Evolutionary conservation across 2,797 vertebrate genomes (phyloP).

Genomic region (Hyperoplus lanceolatus): DNA sequence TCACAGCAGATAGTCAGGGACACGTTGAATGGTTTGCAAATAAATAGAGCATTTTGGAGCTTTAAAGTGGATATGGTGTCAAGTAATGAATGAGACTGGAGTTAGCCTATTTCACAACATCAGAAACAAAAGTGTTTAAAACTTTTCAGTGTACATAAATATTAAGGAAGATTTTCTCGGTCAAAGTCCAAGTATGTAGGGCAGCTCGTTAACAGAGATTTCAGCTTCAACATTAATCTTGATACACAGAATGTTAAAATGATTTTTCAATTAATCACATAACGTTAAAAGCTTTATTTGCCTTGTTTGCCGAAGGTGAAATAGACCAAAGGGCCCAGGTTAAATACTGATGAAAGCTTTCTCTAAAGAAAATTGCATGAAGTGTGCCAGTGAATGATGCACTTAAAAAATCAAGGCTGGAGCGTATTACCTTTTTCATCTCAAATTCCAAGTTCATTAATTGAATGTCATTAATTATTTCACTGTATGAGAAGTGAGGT

Average conservation of each 20-base stretch:
- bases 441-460: constrained; percentile 72
- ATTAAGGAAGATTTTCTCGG: background rate
- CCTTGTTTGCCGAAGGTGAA: constrained; percentile 40
- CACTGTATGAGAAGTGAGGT: constrained; percentile 38
- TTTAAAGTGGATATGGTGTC: constrained; percentile 8
- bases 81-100: constrained; percentile 40
- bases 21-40: background rate
- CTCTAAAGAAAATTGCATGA: constrained; percentile 31
- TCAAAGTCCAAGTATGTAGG: constrained; percentile 31
- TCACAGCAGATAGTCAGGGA: background rate
- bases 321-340: constrained; percentile 9
- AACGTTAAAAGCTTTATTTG: constrained; percentile 49
- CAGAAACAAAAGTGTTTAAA: background rate
- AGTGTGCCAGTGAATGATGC: constrained; percentile 51
- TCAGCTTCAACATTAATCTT: constrained; percentile 11
- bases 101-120: background rate
- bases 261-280: constrained; percentile 35
- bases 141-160: constrained; percentile 2
- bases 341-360: constrained; percentile 59
- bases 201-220: background rate
- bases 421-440: constrained; percentile 57
- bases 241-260: constrained; percentile 18
- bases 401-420: constrained; percentile 69
- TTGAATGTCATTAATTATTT: constrained; percentile 68
- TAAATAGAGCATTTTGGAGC: background rate